Base-by-base conservation (phyloP, 2,888 invertebrate species). In the Bhutanitis thaidina region DNA sequence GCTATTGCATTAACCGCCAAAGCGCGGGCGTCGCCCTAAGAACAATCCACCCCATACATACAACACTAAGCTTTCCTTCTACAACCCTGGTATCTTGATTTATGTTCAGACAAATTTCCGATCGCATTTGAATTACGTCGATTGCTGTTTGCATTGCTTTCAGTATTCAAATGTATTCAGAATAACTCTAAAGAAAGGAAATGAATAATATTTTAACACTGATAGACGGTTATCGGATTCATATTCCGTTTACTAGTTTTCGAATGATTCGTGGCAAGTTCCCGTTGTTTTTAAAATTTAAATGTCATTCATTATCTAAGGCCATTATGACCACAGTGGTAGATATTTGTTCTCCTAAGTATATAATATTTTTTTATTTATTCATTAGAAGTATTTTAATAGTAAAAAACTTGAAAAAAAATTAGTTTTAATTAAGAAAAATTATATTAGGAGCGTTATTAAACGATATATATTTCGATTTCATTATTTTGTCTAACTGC, bases 71-170 rank as follows among this genome's bases (percentile, higher is more conserved):
- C 39, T 50, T 34, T 20, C 43, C 15, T 34, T 32, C 32, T 43
- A 29, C 32, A 38, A 50, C 38, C 16, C 37, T 30, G 25, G 12
- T 29, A 35, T 20, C 45, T 27, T 40, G 34, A 45, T 35, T 43
- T 50, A 44, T 44, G 10, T 44, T 43, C 29, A 35, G 8, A 43
- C 34, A 64, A 68, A 58, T 71, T 66, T 60, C 64, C 61, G 53
- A 41, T 60, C 59, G 49, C 60, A 61, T 54, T 64, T 63, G 64
- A 70, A 71, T 70, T 65, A 67, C 60, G 62, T 50, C 58, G 61
- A 67, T 66, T 64, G 64, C 60, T 61, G 53, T 73, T 71, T 61
- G 56, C 71, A 67, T 61, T 60, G 62, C 64, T 74, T 69, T 67
- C 54, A 54, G 58, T 62, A 69, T 73, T 75, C 67, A 62, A 67